Base-by-base conservation (phyloP, 2,888 invertebrate species). In the Drosophila pullipes region DNA sequence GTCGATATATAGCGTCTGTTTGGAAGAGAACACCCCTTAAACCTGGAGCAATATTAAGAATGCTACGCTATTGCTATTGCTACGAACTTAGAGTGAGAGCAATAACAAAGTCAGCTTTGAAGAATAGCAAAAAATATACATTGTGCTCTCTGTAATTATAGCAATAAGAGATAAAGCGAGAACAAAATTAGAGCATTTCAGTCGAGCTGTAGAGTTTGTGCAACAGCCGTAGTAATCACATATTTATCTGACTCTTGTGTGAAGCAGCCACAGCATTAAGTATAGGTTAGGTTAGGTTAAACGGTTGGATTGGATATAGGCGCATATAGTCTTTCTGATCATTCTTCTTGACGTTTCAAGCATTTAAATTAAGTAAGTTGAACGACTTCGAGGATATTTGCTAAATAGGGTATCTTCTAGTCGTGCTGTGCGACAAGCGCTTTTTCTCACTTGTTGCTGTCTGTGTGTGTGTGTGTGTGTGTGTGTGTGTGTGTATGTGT, bases 381-480 rank as follows among this genome's bases (percentile, higher is more conserved):
- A 47, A 25, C 25, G 47, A 47, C 9, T 47, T 47, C 1, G 7
- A 1, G 6, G 30, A 2, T 25, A 9, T 16, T 47, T 9, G 4
- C 0, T 16, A 2, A 25, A 16, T 2, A 28, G 47, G 25, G 65
- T 41, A 11, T 41, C 50, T 7, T 9, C 9, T 9, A 16, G 47
- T 16, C 25, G 9, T 1, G 25, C 25, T 9, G 9, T 4, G 16
- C 9, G 2, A 9, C 16, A 4, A 16, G 35, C 66, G 37, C 58
- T 16, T 2, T 16, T 2, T 25, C 25, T 47, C 1, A 47, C 25
- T 66, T 72, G 66, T 67, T 41, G 47, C 39, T 54, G 73, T 59
- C 11, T 64, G 30, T 30, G 30, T 30, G 53, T 76, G 59, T 76
- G 65, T 55, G 60, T 65, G 63, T 65, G 35, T 71, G 63, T 65